A percentile compares a stretch with the other conserved stretches of the same genome.
Conservation (phyloP, 2,797 vertebrate genomes). For the Thunnus albacares region DNA sequence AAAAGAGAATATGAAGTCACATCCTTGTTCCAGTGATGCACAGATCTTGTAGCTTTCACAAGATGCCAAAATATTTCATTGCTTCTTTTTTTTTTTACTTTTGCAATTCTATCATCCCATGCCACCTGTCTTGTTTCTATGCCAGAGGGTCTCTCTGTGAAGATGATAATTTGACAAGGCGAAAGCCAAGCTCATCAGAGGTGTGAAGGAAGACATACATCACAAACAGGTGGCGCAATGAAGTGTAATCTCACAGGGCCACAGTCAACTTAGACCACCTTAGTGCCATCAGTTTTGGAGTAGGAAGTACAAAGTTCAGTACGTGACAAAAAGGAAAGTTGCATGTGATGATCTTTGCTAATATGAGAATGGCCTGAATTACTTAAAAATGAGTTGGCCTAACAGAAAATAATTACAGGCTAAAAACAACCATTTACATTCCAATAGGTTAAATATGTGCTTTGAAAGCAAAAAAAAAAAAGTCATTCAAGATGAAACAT, state of each 20-base stretch:
- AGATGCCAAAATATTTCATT: slow-evolving; percentile 8
- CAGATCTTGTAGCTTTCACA: slow-evolving; percentile 2
- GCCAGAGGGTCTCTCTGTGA: slow-evolving; percentile 16
- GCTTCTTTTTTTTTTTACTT: background rate
- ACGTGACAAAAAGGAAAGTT: slow-evolving; percentile 31
- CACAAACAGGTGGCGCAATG: slow-evolving; percentile 4
- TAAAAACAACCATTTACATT: slow-evolving; percentile 73
- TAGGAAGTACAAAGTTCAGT: slow-evolving; percentile 12
- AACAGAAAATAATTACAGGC: slow-evolving; percentile 71
- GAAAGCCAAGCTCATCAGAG: slow-evolving; percentile 24
- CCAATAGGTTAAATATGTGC: slow-evolving; percentile 71
- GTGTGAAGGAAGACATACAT: slow-evolving; percentile 22
- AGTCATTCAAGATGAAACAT: slow-evolving; percentile 77
- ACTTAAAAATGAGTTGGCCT: slow-evolving; percentile 49
- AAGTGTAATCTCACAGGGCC: slow-evolving; percentile 12
- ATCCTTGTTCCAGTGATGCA: background rate
- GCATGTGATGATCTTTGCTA: slow-evolving; percentile 11
- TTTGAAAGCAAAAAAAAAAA: slow-evolving; percentile 68
- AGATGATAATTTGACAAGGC: slow-evolving; percentile 44
- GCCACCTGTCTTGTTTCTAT: slow-evolving; percentile 26
- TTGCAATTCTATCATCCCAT: background rate
- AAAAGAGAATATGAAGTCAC: background rate
- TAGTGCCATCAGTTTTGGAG: background rate
- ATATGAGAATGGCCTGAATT: slow-evolving; percentile 29
- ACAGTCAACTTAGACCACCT: slow-evolving; percentile 4